A percentile compares a stretch with the other conserved stretches of the same genome.
phyloP scores from a whole-genome alignment of 2,888 invertebrate species.

The Hydrotaea diabolus region DNA sequence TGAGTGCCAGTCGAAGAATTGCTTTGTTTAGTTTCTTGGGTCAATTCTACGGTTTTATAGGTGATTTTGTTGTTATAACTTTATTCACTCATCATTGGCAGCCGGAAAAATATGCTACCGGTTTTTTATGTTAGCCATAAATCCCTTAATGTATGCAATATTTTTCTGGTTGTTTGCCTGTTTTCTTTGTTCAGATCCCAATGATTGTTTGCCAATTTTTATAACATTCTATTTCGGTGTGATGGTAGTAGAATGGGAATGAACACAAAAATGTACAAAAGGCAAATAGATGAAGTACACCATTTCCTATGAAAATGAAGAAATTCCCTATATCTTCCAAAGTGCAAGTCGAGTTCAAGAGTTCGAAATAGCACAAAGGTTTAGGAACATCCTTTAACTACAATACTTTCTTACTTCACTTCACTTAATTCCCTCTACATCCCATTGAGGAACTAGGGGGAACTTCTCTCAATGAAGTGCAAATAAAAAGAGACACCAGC shows the following conservation, averaged over 20 bases:
- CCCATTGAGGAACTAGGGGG: too few species aligned
- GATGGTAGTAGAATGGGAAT: not conserved
- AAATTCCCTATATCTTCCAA: too few species aligned
- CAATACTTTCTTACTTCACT: too few species aligned
- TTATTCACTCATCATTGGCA: not conserved
- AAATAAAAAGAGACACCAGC: too few species aligned
- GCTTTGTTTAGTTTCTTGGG: not conserved
- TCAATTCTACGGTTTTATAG: not conserved
- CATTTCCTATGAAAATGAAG: not conserved
- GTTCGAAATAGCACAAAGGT: too few species aligned
- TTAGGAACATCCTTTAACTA: too few species aligned
- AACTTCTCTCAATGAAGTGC: too few species aligned
- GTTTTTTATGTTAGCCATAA: conserved; percentile 16
- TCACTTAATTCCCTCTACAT: too few species aligned
- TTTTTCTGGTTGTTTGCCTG: not conserved
- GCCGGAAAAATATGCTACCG: conserved; percentile 11
- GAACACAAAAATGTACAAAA: conserved; percentile 1
- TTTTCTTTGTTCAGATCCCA: not conserved
- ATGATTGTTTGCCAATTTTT: conserved; percentile 9
- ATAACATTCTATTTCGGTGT: not conserved
- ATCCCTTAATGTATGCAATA: conserved; percentile 9
- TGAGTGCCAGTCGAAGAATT: conserved; percentile 11
- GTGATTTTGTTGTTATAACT: conserved; percentile 16
- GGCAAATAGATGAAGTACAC: not conserved
- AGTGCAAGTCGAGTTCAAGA: too few species aligned